These are phyloP conservation scores for Amphipoea oculea DNA, from an alignment of 2,888 invertebrate genomes.

Conservation along the genomic window DNA sequence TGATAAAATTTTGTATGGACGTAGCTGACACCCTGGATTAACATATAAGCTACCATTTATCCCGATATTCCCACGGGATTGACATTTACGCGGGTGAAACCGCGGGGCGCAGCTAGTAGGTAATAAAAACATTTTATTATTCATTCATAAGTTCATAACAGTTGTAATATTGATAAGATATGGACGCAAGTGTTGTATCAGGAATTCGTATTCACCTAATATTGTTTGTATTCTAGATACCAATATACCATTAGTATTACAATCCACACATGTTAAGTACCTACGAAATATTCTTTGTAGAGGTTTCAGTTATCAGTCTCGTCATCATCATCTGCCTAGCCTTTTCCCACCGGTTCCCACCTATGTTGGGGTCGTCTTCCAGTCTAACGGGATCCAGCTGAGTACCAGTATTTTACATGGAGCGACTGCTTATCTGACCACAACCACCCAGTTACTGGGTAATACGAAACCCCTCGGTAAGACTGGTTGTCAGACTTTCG, in stretches of 20 bases:
- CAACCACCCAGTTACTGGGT: background rate
- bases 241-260: slow-evolving; percentile 9
- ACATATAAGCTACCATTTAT: no score
- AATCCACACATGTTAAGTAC: slow-evolving; percentile 6
- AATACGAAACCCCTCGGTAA: background rate
- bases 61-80: no score
- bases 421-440: background rate
- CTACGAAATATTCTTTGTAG: background rate
- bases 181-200: slow-evolving; percentile 40
- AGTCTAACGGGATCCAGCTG: background rate
- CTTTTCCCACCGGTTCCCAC: background rate
- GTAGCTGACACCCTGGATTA: no score
- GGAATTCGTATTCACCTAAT: slow-evolving; percentile 22
- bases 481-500: background rate
- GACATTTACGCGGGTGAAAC: no score
- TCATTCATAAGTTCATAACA: slow-evolving; percentile 9
- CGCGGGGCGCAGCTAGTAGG: background rate
- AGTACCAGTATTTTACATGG: background rate
- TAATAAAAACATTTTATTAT: slow-evolving; percentile 27
- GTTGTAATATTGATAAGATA: slow-evolving; percentile 52
- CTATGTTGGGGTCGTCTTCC: background rate
- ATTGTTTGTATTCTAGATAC: slow-evolving; percentile 11
- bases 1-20: no score
- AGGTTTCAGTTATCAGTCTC: slow-evolving; percentile 1
- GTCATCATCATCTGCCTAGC: background rate